Evolutionary conservation across 2,797 vertebrate genomes (phyloP).

Genomic region (Sphenodon punctatus): DNA sequence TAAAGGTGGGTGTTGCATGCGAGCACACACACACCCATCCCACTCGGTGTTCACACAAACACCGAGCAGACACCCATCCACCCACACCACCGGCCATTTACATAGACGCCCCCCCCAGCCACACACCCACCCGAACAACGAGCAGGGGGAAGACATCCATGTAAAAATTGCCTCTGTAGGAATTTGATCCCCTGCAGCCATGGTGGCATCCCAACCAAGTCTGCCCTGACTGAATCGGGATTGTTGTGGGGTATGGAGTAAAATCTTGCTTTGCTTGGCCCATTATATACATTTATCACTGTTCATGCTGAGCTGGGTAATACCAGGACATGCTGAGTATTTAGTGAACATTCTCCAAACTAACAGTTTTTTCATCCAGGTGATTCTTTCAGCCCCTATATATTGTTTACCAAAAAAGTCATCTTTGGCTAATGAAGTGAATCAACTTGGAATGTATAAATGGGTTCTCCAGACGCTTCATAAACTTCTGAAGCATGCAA

Average conservation of each 20-base stretch:
- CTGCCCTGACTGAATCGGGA: too few relatives aligned
- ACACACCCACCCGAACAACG: too few relatives aligned
- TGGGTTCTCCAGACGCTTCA: neutral
- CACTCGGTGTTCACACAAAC: too few relatives aligned
- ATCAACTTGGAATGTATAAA: neutral
- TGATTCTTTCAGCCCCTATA: neutral
- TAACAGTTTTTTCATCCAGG: neutral
- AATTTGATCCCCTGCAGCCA: too few relatives aligned
- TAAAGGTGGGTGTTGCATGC: too few relatives aligned
- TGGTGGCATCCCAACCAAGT: too few relatives aligned
- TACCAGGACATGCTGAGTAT: neutral
- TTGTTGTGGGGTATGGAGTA: neutral
- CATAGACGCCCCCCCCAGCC: too few relatives aligned
- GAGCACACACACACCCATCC: too few relatives aligned
- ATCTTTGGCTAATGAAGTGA: neutral
- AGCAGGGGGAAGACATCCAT: too few relatives aligned
- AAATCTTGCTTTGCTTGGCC: neutral
- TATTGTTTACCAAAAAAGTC: neutral
- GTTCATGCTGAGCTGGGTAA: neutral
- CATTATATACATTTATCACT: neutral
- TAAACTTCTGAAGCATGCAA: neutral
- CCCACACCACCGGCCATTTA: too few relatives aligned
- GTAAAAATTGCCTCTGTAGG: too few relatives aligned
- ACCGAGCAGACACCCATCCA: too few relatives aligned
- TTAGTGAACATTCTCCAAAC: slow-evolving; percentile 3